Base-by-base conservation (phyloP, 2,888 invertebrate genomes). In the Microplitis deprimator region DNA sequence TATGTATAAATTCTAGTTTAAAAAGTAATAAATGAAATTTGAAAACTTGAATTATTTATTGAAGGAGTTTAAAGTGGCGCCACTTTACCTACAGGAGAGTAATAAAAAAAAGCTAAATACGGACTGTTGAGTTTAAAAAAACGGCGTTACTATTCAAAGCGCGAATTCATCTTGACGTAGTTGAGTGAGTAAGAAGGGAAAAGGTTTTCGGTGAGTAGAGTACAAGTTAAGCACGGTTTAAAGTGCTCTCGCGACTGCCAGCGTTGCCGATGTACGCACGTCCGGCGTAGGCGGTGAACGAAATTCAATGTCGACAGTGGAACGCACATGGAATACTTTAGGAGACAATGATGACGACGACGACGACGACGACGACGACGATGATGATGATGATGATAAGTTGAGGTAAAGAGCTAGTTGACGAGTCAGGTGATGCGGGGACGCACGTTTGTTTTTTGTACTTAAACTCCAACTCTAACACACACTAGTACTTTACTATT, bases 251-350 rank as follows among this genome's bases (percentile, higher is more conserved):
- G 74, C 79, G 76, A 77, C 77, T 80, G 77, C 76, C 77, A 80
- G 79, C 74, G 13, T 50, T 50, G 50, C 13, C 3, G 13, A 73
- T 61, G 68, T 73, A 69, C 74, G 75, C 71, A 75, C 73, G 77
- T 78, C 79, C 76, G 76, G 79, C 77, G 72, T 79, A 75, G 77
- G 77, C 73, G 79, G 76, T 80, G 79, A 78, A 80, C 78, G 79
- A 80, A 82, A 82, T 81, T 81, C 79, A 80, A 81, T 81, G 81
- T 80, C 79, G 78, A 41, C 77, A 73, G 73, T 65, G 67, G 59
- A 75, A 80, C 79, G 80, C 80, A 79, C 73, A 62, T 73, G 74
- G 82, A 82, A 82, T 82, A 80, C 69, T 77, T 78, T 70, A 68
- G 65, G 40, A 65, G 64, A 76, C 64, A 70, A 13, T 13, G 50